Evolutionary conservation across 1,140 invertebrate genomes (phyloP).

Genomic region (Halotydeus destructor): DNA sequence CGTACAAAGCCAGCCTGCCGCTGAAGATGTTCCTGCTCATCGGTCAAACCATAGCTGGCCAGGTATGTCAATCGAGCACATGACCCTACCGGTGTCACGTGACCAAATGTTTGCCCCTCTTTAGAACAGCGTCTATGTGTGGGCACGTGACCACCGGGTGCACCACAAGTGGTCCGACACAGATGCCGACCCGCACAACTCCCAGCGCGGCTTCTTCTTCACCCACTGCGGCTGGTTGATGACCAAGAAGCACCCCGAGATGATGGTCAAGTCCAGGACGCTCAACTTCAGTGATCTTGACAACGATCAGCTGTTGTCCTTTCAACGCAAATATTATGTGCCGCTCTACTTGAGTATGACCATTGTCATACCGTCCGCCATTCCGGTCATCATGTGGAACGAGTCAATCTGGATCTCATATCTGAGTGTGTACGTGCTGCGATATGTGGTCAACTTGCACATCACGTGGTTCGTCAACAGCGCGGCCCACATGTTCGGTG

Average conservation of each 20-base stretch:
- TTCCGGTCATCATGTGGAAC: too few relatives aligned
- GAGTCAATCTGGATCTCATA: conserved; percentile 1
- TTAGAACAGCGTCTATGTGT: too few relatives aligned
- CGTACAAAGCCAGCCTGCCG: conserved; percentile 33
- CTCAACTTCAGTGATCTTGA: conserved; percentile 69
- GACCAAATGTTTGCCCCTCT: too few relatives aligned
- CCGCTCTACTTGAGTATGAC: conserved; percentile 54
- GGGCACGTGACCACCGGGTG: too few relatives aligned
- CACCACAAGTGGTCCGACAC: too few relatives aligned
- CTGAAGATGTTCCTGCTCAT: conserved; percentile 25
- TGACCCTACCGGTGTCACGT: too few relatives aligned
- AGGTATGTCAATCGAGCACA: too few relatives aligned
- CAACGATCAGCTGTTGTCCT: conserved; percentile 53
- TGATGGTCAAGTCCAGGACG: conserved; percentile 40
- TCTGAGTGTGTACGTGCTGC: conserved; percentile 3
- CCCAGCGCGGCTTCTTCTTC: too few relatives aligned
- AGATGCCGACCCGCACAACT: too few relatives aligned
- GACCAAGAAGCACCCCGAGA: conserved; percentile 53
- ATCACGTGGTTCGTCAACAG: conserved; percentile 89
- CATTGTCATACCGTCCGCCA: too few relatives aligned
- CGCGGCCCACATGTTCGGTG: conserved; percentile 78
- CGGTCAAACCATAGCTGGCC: conserved; percentile 61
- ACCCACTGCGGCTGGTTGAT: too few relatives aligned
- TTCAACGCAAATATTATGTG: conserved; percentile 67
- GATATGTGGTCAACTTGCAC: conserved; percentile 31